A percentile compares a stretch with the other conserved stretches of the same genome.
These are phyloP conservation scores for Himalopsyche japonica DNA, from an alignment of 2,888 invertebrate genomes.

Conservation along the genomic window DNA sequence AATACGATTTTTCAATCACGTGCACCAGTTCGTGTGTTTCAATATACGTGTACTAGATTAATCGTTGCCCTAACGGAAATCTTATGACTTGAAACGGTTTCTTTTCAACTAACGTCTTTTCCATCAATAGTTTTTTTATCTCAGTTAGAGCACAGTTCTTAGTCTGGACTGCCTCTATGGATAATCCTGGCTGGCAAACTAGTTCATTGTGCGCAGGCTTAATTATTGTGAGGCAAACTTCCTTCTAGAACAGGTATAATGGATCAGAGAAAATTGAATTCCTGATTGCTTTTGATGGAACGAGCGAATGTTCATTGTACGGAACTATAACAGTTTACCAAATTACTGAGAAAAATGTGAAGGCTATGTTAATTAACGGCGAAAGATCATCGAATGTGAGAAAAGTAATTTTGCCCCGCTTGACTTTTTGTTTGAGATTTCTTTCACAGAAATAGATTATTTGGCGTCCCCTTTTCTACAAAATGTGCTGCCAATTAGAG, in stretches of 20 bases:
- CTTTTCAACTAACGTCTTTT: neutral
- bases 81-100: neutral
- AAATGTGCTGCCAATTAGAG: neutral
- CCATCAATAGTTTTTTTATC: constrained; percentile 27
- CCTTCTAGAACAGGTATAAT: constrained; percentile 19
- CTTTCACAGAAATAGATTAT: neutral
- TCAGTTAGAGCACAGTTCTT: constrained; percentile 12
- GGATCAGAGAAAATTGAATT: constrained; percentile 37
- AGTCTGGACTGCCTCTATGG: constrained; percentile 7
- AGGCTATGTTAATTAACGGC: constrained; percentile 10
- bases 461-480: neutral
- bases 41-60: neutral
- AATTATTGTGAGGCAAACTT: constrained; percentile 28
- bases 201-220: constrained; percentile 35
- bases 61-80: neutral
- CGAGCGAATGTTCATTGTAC: constrained; percentile 14
- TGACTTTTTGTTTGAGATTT: neutral
- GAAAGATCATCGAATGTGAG: neutral
- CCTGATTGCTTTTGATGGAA: constrained; percentile 37
- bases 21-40: neutral
- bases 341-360: constrained; percentile 12
- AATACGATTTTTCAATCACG: no score
- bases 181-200: constrained; percentile 35
- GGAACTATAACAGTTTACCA: constrained; percentile 17
- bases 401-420: neutral